Evolutionary conservation across 2,113 vertebrate species (phyloP), one percentile per base, ranked within the genome.

Genomic region (Lophotis ruficrista): DNA sequence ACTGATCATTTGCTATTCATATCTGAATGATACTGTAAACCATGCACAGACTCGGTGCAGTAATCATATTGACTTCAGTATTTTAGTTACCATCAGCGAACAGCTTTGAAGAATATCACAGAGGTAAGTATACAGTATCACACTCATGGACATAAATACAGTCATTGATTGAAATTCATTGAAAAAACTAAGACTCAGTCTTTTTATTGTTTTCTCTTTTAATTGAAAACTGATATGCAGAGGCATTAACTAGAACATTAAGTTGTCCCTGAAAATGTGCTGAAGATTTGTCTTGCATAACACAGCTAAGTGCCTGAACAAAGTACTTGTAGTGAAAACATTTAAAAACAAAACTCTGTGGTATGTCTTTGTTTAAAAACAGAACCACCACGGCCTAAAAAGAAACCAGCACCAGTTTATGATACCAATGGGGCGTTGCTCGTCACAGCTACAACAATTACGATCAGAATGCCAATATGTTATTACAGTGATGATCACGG

Each of bases 401-500:
- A 96, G 94, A 99, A 97, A 95, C 99, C 99, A 56, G 90, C 92
- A 87, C 98, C 98, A 57, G 97, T 98, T 95, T 97, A 98, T 95
- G 98, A 98, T 97, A 95, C 97, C 69, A 98, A 95, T 73, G 99
- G 99, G 90, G 98, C 98, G 43, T 82, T 99, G 73, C 98, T 99
- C 5, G 98, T 98, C 94, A 99, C 99, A 77, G 97, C 98, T 77
- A 99, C 98, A 91, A 99, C 98, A 87, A 99, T 99, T 97, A 98
- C 98, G 12, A 98, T 99, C 96, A 98, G 94, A 97, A 99, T 99
- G 99, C 99, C 99, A 23, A 81, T 98, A 94, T 99, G 99, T 97
- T 99, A 99, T 97, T 99, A 99, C 96, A 99, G 95, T 96, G 99
- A 99, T 71, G 98, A 99, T 93, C 99, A 99, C 35, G 99, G 99